These are phyloP conservation scores for Pristionchus mayeri DNA, from an alignment of 2,888 invertebrate genomes.

Conservation along the genomic window DNA sequence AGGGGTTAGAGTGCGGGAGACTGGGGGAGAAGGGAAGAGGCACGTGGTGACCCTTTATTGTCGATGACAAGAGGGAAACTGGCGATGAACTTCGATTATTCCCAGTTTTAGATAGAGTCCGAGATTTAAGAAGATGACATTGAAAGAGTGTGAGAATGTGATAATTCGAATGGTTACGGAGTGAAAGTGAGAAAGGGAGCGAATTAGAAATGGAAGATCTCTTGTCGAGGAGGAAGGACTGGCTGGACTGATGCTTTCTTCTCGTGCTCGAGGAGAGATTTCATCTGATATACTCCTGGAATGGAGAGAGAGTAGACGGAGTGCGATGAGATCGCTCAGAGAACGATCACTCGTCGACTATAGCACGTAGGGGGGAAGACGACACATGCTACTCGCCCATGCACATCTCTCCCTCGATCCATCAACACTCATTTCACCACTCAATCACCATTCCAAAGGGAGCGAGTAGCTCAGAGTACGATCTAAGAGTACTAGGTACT, in stretches of 20 bases:
- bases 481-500: no score
- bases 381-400: constrained; percentile 1
- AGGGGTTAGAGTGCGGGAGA: not conserved
- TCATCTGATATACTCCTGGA: constrained; percentile 47
- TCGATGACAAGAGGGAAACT: constrained; percentile 1
- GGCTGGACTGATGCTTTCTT: not conserved
- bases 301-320: not conserved
- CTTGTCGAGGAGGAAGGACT: not conserved
- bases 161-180: not conserved
- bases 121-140: not conserved
- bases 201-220: not conserved
- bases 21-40: constrained; percentile 6
- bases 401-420: not conserved
- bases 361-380: constrained; percentile 11
- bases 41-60: constrained; percentile 34
- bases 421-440: constrained; percentile 15
- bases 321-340: not conserved
- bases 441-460: not conserved
- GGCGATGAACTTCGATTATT: not conserved
- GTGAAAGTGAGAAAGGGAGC: not conserved
- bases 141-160: not conserved
- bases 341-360: not conserved
- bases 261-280: not conserved
- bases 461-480: not conserved
- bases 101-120: not conserved